Evolutionary conservation across 2,797 vertebrate genomes (phyloP).

Genomic region (Syndactyla subalaris): DNA sequence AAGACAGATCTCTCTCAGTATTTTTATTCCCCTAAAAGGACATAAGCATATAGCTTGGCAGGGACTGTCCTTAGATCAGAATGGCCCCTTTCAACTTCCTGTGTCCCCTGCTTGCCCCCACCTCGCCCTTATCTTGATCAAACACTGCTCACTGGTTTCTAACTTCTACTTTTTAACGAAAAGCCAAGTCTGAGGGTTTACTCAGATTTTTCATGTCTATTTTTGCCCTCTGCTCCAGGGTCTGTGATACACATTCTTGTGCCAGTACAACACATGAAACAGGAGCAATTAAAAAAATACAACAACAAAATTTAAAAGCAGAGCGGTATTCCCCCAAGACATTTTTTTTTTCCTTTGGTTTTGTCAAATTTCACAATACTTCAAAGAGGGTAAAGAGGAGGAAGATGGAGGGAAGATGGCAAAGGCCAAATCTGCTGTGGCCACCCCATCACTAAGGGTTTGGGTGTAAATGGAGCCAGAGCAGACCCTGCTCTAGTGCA

Average conservation of each 20-base stretch:
- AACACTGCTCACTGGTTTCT: neutral
- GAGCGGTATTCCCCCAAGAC: neutral
- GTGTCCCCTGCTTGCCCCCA: neutral
- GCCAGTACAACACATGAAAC: neutral
- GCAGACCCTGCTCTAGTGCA: neutral
- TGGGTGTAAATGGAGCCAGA: neutral
- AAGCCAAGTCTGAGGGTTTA: neutral
- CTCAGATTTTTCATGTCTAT: neutral
- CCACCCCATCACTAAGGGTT: neutral
- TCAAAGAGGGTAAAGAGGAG: neutral
- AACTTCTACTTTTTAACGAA: neutral
- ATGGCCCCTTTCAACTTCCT: neutral
- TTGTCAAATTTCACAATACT: neutral
- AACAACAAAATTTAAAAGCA: neutral
- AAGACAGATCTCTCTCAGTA: neutral
- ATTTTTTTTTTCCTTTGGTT: neutral
- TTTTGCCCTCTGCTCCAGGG: neutral
- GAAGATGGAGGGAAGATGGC: neutral
- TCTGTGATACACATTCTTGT: fast-evolving
- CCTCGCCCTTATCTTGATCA: neutral
- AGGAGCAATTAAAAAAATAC: neutral
- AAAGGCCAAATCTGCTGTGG: neutral
- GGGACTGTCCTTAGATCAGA: neutral
- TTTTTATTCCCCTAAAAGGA: neutral
- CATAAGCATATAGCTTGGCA: neutral